phyloP scores from a whole-genome alignment of 1,140 invertebrate genomes.

The Gonatopus flavifemur region DNA sequence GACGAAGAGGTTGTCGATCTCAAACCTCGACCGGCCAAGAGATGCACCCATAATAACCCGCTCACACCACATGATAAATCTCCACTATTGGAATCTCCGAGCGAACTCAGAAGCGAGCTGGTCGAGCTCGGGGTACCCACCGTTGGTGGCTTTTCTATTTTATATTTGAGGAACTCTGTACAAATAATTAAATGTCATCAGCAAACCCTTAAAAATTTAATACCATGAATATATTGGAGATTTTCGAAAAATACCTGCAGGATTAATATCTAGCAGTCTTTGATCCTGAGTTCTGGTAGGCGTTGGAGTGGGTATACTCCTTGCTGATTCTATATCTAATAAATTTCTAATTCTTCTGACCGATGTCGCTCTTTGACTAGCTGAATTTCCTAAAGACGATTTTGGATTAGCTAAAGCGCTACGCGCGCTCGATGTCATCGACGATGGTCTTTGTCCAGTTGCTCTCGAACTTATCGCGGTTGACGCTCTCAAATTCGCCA shows the following conservation, averaged over 20 bases:
- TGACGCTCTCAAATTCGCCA: constrained; percentile 55
- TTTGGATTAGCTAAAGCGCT: constrained; percentile 47
- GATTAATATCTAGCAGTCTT: constrained; percentile 84
- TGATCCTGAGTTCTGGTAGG: constrained; percentile 67
- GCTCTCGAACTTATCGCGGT: constrained; percentile 55
- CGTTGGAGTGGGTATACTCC: constrained; percentile 71
- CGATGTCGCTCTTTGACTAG: constrained; percentile 67
- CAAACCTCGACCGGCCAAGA: constrained; percentile 85
- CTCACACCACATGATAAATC: constrained; percentile 71
- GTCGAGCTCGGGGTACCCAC: constrained; percentile 58
- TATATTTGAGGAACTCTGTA: constrained; percentile 88
- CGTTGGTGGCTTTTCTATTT: constrained; percentile 76
- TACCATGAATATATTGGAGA: constrained; percentile 1
- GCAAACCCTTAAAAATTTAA: background rate
- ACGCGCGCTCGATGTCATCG: constrained; percentile 49
- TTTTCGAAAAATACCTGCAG: constrained; percentile 65
- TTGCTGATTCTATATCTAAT: constrained; percentile 64
- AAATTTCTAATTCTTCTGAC: constrained; percentile 78
- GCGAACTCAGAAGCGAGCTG: constrained; percentile 52
- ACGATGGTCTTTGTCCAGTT: constrained; percentile 46
- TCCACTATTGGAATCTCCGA: constrained; percentile 47
- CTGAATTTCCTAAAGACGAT: constrained; percentile 42
- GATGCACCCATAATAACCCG: constrained; percentile 87
- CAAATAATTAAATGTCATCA: background rate
- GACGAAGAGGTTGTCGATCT: constrained; percentile 74